Percentiles rank a stretch among this genome's conserved stretches.
These are phyloP conservation scores for Thaleichthys pacificus DNA, from an alignment of 2,797 vertebrate species.

Conservation along the genomic window DNA sequence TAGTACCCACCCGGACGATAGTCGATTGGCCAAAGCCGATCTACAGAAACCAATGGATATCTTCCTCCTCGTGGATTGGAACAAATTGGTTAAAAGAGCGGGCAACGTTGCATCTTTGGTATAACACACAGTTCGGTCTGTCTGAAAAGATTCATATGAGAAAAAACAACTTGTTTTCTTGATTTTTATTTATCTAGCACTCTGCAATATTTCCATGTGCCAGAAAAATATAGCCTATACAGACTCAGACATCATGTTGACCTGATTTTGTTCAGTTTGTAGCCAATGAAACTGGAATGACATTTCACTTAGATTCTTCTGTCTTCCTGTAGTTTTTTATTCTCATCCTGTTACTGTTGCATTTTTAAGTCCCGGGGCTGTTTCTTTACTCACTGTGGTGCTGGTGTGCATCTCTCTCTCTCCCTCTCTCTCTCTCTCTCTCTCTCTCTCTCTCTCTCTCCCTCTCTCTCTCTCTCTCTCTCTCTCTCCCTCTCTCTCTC, in stretches of 20 bases:
- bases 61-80: neutral
- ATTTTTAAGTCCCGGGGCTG: slow-evolving; percentile 38
- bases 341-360: slow-evolving; percentile 31
- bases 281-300: neutral
- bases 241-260: neutral
- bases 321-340: neutral
- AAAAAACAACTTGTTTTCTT: neutral
- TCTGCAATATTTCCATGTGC: neutral
- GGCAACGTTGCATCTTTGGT: neutral
- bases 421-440: slow-evolving; percentile 13
- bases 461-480: slow-evolving; percentile 17
- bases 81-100: neutral
- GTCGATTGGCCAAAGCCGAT: neutral
- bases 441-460: slow-evolving; percentile 6
- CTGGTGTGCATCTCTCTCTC: slow-evolving; percentile 30
- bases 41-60: neutral
- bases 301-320: neutral
- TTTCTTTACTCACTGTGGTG: slow-evolving; percentile 32
- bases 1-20: slow-evolving; percentile 17
- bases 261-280: neutral
- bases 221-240: neutral
- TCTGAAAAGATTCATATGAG: neutral
- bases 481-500: slow-evolving; percentile 12
- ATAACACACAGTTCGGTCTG: neutral
- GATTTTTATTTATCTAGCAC: neutral